Percentiles rank a stretch among this genome's conserved stretches.
Conservation (phyloP, 2,113 vertebrate genomes). For the Calidris pygmaea region DNA sequence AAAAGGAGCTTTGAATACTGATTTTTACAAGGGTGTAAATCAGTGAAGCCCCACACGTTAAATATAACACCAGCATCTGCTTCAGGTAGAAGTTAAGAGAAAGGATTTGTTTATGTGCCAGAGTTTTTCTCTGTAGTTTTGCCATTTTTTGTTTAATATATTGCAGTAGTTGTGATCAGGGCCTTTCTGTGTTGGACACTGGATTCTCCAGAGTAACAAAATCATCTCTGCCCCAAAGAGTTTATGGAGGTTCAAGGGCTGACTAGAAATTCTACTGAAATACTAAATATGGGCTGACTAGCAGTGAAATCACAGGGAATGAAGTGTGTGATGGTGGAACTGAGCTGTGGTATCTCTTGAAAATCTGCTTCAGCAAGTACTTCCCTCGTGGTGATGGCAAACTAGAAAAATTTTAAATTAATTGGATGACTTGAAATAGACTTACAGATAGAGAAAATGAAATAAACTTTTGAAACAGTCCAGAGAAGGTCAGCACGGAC, state of each 20-base stretch:
- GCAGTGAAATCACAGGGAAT: neutral
- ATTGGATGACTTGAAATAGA: neutral
- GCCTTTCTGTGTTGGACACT: neutral
- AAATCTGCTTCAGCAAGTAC: neutral
- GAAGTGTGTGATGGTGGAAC: neutral
- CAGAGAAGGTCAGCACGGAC: neutral
- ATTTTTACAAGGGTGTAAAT: conserved; percentile 68
- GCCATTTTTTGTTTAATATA: neutral
- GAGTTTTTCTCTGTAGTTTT: neutral
- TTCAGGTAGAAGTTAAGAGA: conserved; percentile 17
- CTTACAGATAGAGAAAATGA: neutral
- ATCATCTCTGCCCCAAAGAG: neutral
- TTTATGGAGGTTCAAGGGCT: neutral
- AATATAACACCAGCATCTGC: conserved; percentile 40
- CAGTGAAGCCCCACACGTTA: conserved; percentile 24
- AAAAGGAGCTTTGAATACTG: conserved; percentile 64
- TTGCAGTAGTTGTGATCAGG: neutral
- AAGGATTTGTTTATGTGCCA: neutral
- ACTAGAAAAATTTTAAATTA: neutral
- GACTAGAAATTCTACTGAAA: neutral
- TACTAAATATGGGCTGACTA: neutral
- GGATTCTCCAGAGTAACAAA: neutral
- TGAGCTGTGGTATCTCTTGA: neutral
- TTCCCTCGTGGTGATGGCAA: neutral
- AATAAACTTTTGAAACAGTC: neutral